Evolutionary conservation across 2,888 invertebrate genomes (phyloP).

Genomic region (Blastobasis adustella): DNA sequence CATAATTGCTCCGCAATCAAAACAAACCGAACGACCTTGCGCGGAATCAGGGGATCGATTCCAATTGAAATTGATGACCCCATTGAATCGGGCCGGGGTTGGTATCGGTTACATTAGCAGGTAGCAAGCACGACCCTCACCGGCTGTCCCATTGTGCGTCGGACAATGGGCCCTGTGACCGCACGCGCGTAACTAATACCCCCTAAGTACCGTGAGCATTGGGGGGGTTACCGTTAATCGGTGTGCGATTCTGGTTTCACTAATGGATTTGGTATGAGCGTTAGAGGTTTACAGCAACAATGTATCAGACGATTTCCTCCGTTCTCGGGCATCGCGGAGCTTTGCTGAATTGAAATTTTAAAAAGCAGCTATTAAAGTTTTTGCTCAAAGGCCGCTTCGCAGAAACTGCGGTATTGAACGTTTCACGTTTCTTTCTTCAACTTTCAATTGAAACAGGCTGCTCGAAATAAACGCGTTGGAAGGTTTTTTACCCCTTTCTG

Average conservation of each 20-base stretch:
- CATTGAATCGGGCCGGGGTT: constrained; percentile 2
- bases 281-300: not conserved
- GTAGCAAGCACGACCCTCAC: constrained; percentile 3
- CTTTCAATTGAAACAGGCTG: no score
- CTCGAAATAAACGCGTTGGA: no score
- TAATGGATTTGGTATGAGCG: constrained; percentile 9
- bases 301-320: no score
- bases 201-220: constrained; percentile 11
- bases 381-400: no score
- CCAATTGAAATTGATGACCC: constrained; percentile 2
- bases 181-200: constrained; percentile 13
- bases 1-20: no score
- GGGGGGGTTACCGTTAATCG: constrained; percentile 9
- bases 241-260: constrained; percentile 7
- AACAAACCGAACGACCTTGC: no score
- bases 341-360: no score
- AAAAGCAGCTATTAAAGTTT: no score
- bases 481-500: not conserved
- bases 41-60: no score
- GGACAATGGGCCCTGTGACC: constrained; percentile 6
- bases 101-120: constrained; percentile 5
- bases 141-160: constrained; percentile 1
- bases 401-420: no score
- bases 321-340: no score
- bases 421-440: no score